Evolutionary conservation across 1,140 invertebrate species (phyloP).

Genomic region (Nymphalis io): DNA sequence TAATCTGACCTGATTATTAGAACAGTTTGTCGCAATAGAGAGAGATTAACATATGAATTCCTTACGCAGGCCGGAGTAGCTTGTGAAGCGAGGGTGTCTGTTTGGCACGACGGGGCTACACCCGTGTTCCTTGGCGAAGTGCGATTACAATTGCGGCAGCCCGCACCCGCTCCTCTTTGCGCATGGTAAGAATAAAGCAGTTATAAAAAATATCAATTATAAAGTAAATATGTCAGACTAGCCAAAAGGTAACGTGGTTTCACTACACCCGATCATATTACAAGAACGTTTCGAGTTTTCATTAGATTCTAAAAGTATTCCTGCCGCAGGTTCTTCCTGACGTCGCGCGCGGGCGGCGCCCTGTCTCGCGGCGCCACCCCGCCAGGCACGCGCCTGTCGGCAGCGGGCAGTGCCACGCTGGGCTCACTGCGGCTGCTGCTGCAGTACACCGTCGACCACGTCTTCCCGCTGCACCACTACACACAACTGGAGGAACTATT

Average conservation of each 20-base stretch:
- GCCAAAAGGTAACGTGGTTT: too few species aligned
- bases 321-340: constrained; percentile 88
- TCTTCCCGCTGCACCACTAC: constrained; percentile 91
- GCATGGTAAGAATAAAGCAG: constrained; percentile 55
- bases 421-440: constrained; percentile 92
- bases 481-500: constrained; percentile 88
- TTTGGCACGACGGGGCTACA: constrained; percentile 90
- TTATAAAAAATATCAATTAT: too few species aligned
- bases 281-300: too few species aligned
- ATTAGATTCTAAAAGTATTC: not conserved
- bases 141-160: constrained; percentile 86
- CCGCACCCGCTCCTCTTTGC: constrained; percentile 67
- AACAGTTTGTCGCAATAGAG: not conserved
- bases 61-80: constrained; percentile 63
- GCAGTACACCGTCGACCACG: constrained; percentile 93
- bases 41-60: not conserved
- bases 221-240: too few species aligned
- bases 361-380: constrained; percentile 85
- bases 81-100: constrained; percentile 88
- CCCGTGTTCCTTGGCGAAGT: constrained; percentile 93
- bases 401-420: constrained; percentile 82
- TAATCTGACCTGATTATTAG: not conserved
- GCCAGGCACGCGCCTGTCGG: constrained; percentile 84
- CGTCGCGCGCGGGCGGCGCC: constrained; percentile 85
- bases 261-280: too few species aligned